Percentiles rank a stretch among this genome's conserved stretches.
These are phyloP conservation scores for Campopleginae sp. DNA, from an alignment of 2,888 invertebrate species.

Conservation along the genomic window DNA sequence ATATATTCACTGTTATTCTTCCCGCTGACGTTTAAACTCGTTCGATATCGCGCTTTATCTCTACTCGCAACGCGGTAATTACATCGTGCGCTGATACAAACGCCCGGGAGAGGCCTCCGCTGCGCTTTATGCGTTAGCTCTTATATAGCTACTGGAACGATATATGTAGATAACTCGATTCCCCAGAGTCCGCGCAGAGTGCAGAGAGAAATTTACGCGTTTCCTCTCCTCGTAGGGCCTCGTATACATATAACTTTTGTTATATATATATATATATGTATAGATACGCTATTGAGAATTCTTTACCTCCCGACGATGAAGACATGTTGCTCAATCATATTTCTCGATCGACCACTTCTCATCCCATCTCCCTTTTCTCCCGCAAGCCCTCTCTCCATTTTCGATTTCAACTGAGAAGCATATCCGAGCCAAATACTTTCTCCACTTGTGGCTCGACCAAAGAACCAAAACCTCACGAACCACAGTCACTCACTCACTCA, in stretches of 20 bases:
- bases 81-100: conserved; percentile 67
- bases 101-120: conserved; percentile 54
- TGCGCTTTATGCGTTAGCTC: conserved; percentile 52
- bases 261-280: neutral
- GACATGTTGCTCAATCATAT: conserved; percentile 66
- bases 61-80: conserved; percentile 69
- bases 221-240: conserved; percentile 19
- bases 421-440: conserved; percentile 57
- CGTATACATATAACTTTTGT: neutral
- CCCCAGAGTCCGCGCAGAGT: conserved; percentile 14
- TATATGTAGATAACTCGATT: conserved; percentile 50
- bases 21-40: conserved; percentile 68
- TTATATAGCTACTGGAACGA: conserved; percentile 45
- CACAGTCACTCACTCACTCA: conserved; percentile 57
- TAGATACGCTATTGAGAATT: conserved; percentile 38
- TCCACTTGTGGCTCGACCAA: conserved; percentile 62
- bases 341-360: conserved; percentile 63
- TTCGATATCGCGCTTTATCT: conserved; percentile 72
- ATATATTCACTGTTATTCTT: conserved; percentile 63
- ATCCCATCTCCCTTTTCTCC: conserved; percentile 32
- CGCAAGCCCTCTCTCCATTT: conserved; percentile 29
- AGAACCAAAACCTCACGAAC: conserved; percentile 46
- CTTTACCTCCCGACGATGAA: conserved; percentile 57
- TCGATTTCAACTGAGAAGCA: conserved; percentile 37
- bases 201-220: conserved; percentile 47